phyloP scores from a whole-genome alignment of 2,113 vertebrate genomes.

The Prionailurus viverrinus region DNA sequence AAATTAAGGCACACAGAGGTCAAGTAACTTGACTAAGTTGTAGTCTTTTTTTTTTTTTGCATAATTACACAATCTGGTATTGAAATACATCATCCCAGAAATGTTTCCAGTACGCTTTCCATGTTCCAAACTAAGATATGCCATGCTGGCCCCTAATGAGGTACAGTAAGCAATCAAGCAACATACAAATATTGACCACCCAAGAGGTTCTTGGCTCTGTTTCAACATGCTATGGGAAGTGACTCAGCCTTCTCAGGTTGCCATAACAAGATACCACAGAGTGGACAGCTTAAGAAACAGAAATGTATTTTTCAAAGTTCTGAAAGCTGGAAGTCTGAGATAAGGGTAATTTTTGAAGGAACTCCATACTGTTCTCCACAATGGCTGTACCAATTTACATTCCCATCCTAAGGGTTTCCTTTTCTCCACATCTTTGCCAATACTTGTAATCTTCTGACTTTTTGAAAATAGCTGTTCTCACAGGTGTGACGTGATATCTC shows the following conservation, averaged over 20 bases:
- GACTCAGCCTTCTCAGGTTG: not conserved
- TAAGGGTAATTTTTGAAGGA: not conserved
- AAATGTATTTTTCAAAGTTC: not conserved
- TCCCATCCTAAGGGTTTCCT: not conserved
- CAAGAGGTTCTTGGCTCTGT: not conserved
- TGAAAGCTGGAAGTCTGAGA: not conserved
- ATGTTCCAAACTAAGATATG: not conserved
- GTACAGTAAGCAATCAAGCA: not conserved
- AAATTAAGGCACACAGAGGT: conserved; percentile 12
- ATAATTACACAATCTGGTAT: not conserved
- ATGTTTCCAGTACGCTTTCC: not conserved
- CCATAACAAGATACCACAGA: not conserved
- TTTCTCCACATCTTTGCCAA: not conserved
- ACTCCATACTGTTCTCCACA: not conserved
- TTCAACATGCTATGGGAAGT: not conserved
- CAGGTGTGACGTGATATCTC: not conserved
- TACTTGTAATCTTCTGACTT: not conserved
- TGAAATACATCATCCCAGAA: not conserved
- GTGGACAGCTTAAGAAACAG: not conserved
- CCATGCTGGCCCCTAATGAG: not conserved
- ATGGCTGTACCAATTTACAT: not conserved
- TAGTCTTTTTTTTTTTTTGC: not conserved
- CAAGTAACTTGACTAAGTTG: not conserved
- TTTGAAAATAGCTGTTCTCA: not conserved
- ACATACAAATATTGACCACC: not conserved